phyloP scores from a whole-genome alignment of 2,113 vertebrate species.

The Sinocyclocheilus maitianheensis region DNA sequence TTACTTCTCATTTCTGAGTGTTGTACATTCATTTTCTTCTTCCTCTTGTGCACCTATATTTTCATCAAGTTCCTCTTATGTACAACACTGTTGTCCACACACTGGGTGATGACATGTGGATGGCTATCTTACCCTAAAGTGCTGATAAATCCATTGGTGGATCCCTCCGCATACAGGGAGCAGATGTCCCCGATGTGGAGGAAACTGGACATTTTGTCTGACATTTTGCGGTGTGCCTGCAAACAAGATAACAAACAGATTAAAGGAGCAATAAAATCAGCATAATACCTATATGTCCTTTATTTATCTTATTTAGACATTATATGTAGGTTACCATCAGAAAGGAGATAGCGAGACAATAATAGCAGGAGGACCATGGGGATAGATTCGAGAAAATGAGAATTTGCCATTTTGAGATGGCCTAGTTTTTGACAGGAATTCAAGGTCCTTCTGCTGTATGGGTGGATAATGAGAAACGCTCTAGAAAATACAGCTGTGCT shows the following conservation, averaged over 20 bases:
- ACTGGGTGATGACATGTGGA: conserved; percentile 6
- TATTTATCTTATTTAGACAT: background rate
- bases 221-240: conserved; percentile 83
- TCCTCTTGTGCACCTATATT: conserved; percentile 6
- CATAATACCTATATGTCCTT: background rate
- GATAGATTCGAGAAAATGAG: conserved; percentile 46
- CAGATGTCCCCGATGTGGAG: conserved; percentile 98
- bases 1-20: background rate
- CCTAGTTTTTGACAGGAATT: conserved; percentile 48
- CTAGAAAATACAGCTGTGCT: background rate
- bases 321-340: conserved; percentile 46
- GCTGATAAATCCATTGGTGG: conserved; percentile 98
- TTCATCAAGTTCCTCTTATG: background rate
- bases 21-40: conserved; percentile 1
- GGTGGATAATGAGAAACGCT: conserved; percentile 11
- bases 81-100: background rate
- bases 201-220: conserved; percentile 99
- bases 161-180: conserved; percentile 97
- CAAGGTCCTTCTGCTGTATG: conserved; percentile 35
- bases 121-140: conserved; percentile 89
- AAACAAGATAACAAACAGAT: conserved; percentile 27
- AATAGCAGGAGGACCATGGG: conserved; percentile 29
- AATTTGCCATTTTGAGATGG: conserved; percentile 42
- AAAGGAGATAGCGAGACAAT: conserved; percentile 15
- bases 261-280: background rate